Evolutionary conservation across 2,888 invertebrate genomes (phyloP).

Genomic region (Drosophila melanosoma): DNA sequence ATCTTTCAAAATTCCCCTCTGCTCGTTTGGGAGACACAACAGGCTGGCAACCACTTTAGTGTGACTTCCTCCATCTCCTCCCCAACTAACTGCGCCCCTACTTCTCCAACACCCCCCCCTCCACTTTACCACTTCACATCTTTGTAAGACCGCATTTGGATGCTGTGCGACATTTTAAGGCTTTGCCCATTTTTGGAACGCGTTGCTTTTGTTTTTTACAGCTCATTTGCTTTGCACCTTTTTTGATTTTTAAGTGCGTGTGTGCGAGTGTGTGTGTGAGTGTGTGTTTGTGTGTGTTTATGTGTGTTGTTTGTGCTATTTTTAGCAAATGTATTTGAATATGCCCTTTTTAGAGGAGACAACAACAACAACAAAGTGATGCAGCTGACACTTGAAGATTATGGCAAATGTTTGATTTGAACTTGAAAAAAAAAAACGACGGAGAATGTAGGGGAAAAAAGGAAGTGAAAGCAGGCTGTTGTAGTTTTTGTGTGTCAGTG

Average conservation of each 20-base stretch:
- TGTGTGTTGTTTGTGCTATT: constrained; percentile 44
- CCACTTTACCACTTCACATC: neutral
- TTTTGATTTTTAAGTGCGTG: neutral
- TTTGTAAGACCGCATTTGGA: constrained; percentile 29
- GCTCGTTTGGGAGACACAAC: neutral
- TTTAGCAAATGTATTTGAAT: constrained; percentile 47
- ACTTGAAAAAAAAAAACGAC: constrained; percentile 68
- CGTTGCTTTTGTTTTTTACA: constrained; percentile 46
- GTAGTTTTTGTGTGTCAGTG: constrained; percentile 24
- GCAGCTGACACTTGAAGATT: constrained; percentile 75
- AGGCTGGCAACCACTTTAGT: constrained; percentile 52
- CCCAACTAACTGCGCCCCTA: neutral
- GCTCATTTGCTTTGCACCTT: constrained; percentile 77
- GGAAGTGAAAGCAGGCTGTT: constrained; percentile 5
- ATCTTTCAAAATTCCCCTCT: constrained; percentile 47
- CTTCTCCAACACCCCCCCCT: neutral
- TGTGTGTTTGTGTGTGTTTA: constrained; percentile 12
- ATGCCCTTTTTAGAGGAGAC: constrained; percentile 41
- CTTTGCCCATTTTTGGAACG: constrained; percentile 44
- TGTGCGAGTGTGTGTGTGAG: constrained; percentile 12
- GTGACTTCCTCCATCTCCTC: neutral
- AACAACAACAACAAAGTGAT: constrained; percentile 43
- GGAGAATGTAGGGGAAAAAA: neutral
- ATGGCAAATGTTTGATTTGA: constrained; percentile 77
- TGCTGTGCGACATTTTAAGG: constrained; percentile 67